Evolutionary conservation across 2,797 vertebrate species (phyloP).

Genomic region (Dendrocincla fuliginosa): DNA sequence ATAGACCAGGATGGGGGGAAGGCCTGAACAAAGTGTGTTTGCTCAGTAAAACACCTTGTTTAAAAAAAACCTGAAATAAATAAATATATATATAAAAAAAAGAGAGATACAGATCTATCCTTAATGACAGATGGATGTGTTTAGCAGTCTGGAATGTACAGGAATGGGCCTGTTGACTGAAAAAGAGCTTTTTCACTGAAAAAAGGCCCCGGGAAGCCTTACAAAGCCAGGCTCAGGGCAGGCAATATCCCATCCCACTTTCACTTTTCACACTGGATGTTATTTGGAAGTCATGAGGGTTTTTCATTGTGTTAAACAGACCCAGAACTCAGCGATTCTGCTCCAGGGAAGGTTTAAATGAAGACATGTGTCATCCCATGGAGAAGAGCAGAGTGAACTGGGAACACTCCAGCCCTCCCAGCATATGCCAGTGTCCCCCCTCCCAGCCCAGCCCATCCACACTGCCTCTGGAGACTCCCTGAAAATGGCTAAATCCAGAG

Average conservation of each 20-base stretch:
- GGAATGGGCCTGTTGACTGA: not conserved
- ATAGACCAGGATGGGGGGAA: not conserved
- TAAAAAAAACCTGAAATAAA: not conserved
- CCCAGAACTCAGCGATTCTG: not conserved
- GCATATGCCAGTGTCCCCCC: not conserved
- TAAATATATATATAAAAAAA: not conserved
- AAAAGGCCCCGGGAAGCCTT: conserved; percentile 14
- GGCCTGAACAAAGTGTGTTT: not conserved
- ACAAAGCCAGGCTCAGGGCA: conserved; percentile 9
- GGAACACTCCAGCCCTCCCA: not conserved
- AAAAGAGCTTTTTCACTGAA: not conserved
- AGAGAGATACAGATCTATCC: conserved; percentile 13
- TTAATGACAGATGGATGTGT: conserved; percentile 15
- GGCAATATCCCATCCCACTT: not conserved
- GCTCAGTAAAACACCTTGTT: not conserved
- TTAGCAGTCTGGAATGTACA: conserved; percentile 22
- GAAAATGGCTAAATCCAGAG: not conserved
- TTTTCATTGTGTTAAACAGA: conserved; percentile 3
- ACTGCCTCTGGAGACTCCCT: not conserved
- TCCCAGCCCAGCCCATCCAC: not conserved
- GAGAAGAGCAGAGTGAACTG: not conserved
- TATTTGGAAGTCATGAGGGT: conserved; percentile 1
- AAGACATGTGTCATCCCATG: conserved; percentile 21
- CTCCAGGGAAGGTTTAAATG: conserved; percentile 47
- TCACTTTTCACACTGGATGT: conserved; percentile 27